Conservation (phyloP, 1,140 invertebrate genomes). For the Scaptodrosophila lebanonensis region DNA sequence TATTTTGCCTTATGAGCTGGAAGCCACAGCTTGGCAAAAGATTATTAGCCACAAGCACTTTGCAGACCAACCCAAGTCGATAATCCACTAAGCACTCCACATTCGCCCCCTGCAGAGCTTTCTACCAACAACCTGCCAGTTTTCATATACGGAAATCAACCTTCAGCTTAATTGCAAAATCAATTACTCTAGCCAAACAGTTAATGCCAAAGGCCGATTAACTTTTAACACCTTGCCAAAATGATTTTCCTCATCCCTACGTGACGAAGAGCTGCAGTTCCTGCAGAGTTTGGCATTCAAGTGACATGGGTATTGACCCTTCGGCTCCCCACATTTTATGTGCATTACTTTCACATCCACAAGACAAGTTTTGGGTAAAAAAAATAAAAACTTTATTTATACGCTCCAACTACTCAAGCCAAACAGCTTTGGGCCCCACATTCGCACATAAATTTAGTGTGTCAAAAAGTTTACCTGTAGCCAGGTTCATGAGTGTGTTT, state of each 20-base stretch:
- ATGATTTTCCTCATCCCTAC: conserved; percentile 20
- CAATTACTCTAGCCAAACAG: conserved; percentile 42
- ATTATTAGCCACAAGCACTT: too few species aligned
- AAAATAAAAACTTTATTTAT: too few species aligned
- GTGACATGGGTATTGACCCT: conserved; percentile 71
- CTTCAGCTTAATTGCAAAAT: conserved; percentile 58
- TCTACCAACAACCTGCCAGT: conserved; percentile 13
- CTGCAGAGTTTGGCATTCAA: conserved; percentile 20
- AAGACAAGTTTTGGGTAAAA: conserved; percentile 51
- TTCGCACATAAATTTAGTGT: conserved; percentile 19
- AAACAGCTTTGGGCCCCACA: too few species aligned
- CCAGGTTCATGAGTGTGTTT: not conserved
- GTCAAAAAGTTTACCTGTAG: conserved; percentile 46
- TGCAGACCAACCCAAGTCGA: too few species aligned
- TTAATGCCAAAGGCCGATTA: conserved; percentile 11
- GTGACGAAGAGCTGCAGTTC: conserved; percentile 1
- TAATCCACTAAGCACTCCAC: too few species aligned
- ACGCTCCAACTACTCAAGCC: conserved; percentile 43
- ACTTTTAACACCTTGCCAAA: conserved; percentile 40
- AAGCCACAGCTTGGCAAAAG: too few species aligned
- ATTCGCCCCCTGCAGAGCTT: not conserved
- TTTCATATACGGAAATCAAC: conserved; percentile 17
- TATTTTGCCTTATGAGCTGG: too few species aligned
- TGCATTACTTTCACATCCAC: conserved; percentile 19
- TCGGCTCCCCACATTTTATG: too few species aligned